These are phyloP conservation scores for Polyommatus iphigenia DNA, from an alignment of 2,888 invertebrate genomes.

Conservation along the genomic window DNA sequence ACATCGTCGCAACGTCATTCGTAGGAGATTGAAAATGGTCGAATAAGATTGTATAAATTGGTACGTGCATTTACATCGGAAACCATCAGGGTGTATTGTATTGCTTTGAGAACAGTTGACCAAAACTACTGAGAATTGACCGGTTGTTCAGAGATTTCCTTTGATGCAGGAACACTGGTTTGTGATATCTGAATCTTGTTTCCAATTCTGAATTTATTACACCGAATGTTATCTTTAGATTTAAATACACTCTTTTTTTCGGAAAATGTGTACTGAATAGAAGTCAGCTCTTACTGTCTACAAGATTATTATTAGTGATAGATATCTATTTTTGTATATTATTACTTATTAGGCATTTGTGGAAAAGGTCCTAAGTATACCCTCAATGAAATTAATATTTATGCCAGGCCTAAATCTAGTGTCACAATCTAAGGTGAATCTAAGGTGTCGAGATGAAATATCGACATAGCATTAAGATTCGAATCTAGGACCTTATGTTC, in stretches of 20 bases:
- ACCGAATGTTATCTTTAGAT: neutral
- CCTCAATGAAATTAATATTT: neutral
- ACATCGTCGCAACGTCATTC: neutral
- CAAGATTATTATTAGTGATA: no score
- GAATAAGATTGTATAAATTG: neutral
- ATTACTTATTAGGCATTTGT: no score
- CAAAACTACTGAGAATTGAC: slow-evolving; percentile 17
- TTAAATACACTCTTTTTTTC: neutral
- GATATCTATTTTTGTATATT: no score
- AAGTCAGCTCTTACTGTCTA: no score
- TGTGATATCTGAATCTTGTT: slow-evolving; percentile 4
- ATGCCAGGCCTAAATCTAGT: neutral
- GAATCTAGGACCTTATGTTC: slow-evolving; percentile 13
- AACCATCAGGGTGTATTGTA: neutral
- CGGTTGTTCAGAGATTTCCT: slow-evolving; percentile 22
- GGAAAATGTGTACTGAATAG: no score
- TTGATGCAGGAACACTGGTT: neutral
- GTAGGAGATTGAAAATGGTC: slow-evolving; percentile 5
- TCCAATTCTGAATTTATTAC: slow-evolving; percentile 14
- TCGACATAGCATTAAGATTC: neutral
- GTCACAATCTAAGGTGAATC: neutral
- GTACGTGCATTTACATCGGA: slow-evolving; percentile 11
- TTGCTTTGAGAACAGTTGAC: slow-evolving; percentile 15
- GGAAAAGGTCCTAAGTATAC: no score
- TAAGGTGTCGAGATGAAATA: neutral